A percentile compares a stretch with the other conserved stretches of the same genome.
These are phyloP conservation scores for Apis florea DNA, from an alignment of 1,140 invertebrate species.

Conservation along the genomic window DNA sequence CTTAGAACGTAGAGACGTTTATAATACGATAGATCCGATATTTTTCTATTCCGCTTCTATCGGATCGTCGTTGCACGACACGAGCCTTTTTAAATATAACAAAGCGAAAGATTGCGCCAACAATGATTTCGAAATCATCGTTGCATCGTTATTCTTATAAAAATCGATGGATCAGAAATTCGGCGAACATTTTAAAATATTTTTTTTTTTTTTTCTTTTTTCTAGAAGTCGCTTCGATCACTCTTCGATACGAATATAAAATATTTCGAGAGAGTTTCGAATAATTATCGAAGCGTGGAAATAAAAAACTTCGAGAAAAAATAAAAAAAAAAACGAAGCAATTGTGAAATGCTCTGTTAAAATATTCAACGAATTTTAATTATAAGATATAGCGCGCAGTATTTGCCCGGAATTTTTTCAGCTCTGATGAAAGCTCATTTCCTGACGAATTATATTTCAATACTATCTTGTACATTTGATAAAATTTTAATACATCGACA, in stretches of 20 bases:
- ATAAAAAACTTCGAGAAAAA: too few species aligned
- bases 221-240: too few species aligned
- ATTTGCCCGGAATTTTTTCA: conserved; percentile 13
- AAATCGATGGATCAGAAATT: neutral
- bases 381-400: conserved; percentile 34
- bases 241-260: neutral
- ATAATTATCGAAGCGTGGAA: too few species aligned
- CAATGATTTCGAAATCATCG: neutral
- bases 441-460: neutral
- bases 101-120: neutral
- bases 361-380: neutral
- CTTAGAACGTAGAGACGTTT: neutral
- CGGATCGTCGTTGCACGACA: neutral
- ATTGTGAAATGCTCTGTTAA: neutral
- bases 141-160: neutral
- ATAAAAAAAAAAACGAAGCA: too few species aligned
- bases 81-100: conserved; percentile 23
- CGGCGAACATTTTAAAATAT: too few species aligned
- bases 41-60: conserved; percentile 42
- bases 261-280: too few species aligned
- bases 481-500: too few species aligned
- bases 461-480: too few species aligned
- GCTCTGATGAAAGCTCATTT: neutral
- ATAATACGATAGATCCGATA: conserved; percentile 20
- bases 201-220: too few species aligned